Base-by-base conservation (phyloP, 2,113 vertebrate genomes). In the Sclerurus mexicanus region DNA sequence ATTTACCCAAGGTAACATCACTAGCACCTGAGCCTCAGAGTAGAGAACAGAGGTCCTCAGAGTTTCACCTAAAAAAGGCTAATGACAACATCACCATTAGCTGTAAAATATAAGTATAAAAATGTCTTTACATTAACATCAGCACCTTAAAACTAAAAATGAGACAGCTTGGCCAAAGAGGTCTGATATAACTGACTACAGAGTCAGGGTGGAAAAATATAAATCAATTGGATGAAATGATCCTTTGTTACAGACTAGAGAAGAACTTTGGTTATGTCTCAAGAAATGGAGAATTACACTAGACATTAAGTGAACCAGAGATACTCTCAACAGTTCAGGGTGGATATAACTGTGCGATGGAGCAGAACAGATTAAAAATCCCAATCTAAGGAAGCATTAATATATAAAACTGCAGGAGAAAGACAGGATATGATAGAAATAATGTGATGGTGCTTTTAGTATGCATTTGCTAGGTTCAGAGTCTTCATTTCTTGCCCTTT, bases 331-430 rank as follows among this genome's bases (percentile, higher is more conserved):
- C 60, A 89, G 56, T 87, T 94, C 89, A 75, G 86, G 52, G 58
- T 87, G 64, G 76, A 84, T 92, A 91, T 91, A 93, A 78, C 44
- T 72, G 71, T 93, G 87, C 76, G 78, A 56, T 89, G 56, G 68
- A 96, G 90, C 76, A 87, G 79, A 96, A 93, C 76, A 94, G 92
- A 96, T 92, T 96, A 94, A 95, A 96, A 96, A 71, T 88, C 82
- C 55, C 44, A 84, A 80, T n/a, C 68, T 81, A 78, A 90, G 52
- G 59, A 94, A 75, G 73, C 52, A 95, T 93, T 94, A 90, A 90
- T 89, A 75, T 42, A 90, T 71, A 86, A 74, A 81, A 87, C 22
- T 82, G 40, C 40, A 78, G 49, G 9, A 90, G 44, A 78, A 88
- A 88, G 55, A 12, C 56, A 74, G 47, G 47, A 86, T 27, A 4